Evolutionary conservation across 2,797 vertebrate species (phyloP).

Genomic region (Oreortyx pictus): DNA sequence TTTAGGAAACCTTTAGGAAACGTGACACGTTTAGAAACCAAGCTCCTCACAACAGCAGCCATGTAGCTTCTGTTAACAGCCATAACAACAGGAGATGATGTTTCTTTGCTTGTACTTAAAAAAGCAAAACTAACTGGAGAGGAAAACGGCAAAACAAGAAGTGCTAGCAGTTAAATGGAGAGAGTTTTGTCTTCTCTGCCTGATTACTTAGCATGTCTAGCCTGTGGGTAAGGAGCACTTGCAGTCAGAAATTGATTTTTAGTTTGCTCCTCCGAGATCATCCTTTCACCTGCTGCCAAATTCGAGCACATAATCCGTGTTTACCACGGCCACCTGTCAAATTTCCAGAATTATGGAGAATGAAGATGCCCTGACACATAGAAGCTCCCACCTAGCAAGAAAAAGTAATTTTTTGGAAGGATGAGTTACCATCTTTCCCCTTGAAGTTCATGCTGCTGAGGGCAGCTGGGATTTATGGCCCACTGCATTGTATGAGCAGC

Average conservation of each 20-base stretch:
- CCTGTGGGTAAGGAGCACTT: not conserved
- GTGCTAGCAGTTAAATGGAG: not conserved
- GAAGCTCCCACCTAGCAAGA: not conserved
- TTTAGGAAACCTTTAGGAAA: not conserved
- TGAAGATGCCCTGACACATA: not conserved
- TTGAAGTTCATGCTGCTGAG: not conserved
- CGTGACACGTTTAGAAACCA: not conserved
- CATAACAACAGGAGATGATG: not conserved
- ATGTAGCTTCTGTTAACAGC: not conserved
- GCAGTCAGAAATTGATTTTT: not conserved
- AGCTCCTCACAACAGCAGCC: not conserved
- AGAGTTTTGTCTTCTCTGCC: not conserved
- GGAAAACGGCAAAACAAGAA: not conserved
- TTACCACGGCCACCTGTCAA: not conserved
- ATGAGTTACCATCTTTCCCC: not conserved
- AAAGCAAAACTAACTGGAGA: not conserved
- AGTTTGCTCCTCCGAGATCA: conserved; percentile 2
- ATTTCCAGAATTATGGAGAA: not conserved
- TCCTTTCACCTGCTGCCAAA: not conserved
- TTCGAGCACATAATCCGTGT: not conserved
- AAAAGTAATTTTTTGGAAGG: not conserved
- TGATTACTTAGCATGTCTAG: not conserved
- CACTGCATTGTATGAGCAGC: no score
- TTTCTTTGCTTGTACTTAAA: not conserved
- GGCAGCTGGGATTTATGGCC: not conserved